Conservation (phyloP, 53 echinoderm and acorn worm species). For the Hippasteria phrygiana region DNA sequence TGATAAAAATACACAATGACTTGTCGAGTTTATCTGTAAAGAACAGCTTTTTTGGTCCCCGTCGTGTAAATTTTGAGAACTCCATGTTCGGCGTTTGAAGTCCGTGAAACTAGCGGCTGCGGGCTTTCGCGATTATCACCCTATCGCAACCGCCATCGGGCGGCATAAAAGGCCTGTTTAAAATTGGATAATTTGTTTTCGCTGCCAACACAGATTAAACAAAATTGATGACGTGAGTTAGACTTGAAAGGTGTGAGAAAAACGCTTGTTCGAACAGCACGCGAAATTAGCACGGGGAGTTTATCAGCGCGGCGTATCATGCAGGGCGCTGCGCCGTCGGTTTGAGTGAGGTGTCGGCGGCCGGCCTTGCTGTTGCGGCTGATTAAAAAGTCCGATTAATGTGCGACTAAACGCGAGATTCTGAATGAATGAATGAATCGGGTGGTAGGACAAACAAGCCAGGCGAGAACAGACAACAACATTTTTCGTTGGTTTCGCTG, state of each 20-base stretch:
- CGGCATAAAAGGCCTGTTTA: too few species aligned
- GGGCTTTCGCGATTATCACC: background rate
- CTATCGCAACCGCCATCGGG: background rate
- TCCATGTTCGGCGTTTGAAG: background rate
- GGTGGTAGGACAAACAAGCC: background rate
- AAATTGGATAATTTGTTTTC: too few species aligned
- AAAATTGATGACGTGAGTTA: background rate
- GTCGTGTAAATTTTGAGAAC: background rate
- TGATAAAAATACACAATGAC: background rate
- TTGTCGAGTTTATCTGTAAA: background rate
- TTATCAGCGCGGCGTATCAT: background rate
- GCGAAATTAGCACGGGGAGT: background rate
- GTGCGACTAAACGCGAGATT: background rate
- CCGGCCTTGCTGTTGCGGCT: background rate
- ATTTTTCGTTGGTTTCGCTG: background rate
- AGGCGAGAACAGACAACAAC: slow-evolving; percentile 29
- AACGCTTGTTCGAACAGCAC: background rate
- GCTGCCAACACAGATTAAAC: background rate
- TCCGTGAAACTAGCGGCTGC: background rate
- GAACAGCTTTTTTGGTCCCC: background rate
- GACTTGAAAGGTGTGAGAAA: background rate
- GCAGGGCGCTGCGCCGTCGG: background rate
- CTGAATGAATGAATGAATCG: background rate
- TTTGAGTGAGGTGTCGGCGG: background rate
- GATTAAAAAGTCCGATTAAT: background rate